phyloP scores from a whole-genome alignment of 1,140 invertebrate species.

The Sycophaga agraensis region DNA sequence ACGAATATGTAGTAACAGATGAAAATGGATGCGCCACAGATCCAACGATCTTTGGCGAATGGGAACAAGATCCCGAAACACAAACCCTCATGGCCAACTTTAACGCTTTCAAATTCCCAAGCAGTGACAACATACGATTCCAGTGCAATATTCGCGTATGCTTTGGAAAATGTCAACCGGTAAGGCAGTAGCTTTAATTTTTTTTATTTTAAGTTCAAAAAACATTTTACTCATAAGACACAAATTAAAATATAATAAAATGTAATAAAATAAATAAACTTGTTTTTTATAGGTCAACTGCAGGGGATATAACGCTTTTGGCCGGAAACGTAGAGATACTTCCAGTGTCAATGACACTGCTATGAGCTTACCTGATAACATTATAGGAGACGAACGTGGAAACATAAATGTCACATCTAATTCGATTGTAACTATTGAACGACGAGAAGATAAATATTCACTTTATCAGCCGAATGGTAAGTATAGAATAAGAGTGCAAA shows the following conservation, averaged over 20 bases:
- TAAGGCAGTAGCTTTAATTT: slow-evolving; percentile 56
- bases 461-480: slow-evolving; percentile 72
- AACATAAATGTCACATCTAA: slow-evolving; percentile 92
- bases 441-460: slow-evolving; percentile 65
- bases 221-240: too few species aligned
- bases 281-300: slow-evolving; percentile 75
- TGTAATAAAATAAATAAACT: not conserved
- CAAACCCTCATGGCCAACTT: slow-evolving; percentile 83
- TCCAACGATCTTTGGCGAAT: slow-evolving; percentile 89
- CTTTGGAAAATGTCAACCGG: slow-evolving; percentile 92
- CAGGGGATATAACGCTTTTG: slow-evolving; percentile 85
- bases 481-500: slow-evolving; percentile 26
- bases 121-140: slow-evolving; percentile 91
- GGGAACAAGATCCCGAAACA: slow-evolving; percentile 83
- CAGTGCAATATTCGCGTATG: slow-evolving; percentile 94
- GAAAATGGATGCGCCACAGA: slow-evolving; percentile 92
- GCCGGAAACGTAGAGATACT: slow-evolving; percentile 72
- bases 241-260: too few species aligned
- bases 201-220: not conserved
- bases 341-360: slow-evolving; percentile 64
- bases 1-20: slow-evolving; percentile 90
- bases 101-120: slow-evolving; percentile 95
- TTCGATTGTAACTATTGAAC: slow-evolving; percentile 85
- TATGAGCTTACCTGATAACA: slow-evolving; percentile 55
- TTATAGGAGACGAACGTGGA: slow-evolving; percentile 70